Evolutionary conservation across 2,797 vertebrate genomes (phyloP), one percentile per base, ranked within the genome.

Genomic region (Protonibea diacanthus): DNA sequence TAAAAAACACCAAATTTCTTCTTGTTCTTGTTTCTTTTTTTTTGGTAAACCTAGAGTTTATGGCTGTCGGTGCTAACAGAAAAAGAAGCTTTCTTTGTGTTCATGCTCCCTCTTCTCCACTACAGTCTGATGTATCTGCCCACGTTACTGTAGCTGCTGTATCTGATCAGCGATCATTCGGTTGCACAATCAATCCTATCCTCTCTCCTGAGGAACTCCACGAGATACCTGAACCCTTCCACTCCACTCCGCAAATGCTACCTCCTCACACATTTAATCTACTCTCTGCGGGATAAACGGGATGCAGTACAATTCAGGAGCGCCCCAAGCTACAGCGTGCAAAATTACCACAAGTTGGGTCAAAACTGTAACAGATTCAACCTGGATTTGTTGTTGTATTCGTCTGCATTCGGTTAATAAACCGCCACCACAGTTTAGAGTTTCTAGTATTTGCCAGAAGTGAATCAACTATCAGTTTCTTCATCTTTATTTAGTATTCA

Each of bases 401-500:
- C 14, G 6, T 20, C 52, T 38, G 15, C 18, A 45, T 27, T 40
- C 17, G 5, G 60, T 76, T 45, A 14, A 47, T 29, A 59, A 66
- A 56, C 61, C 60, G 17, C 23, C 7, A 8, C 1, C 29, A 59
- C 23, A 18, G 12, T 38, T 45, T 25, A 40, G 21, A 68, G 62
- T 61, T 71, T 33, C n/a, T 49, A 52, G 12, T 56, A 52, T 66
- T 56, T 60, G 9, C 72, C 52, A 47, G 60, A 59, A 42, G 9
- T 23, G 40, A 61, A 40, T 45, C 8, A 45, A 21, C 15, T 9
- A 27, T 40, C 8, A 56, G 21, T 17, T 11, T 61, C 48, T 55
- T 74, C 3, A 53, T 47, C 17, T 62, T 76, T n/a, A 58, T 75
- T n/a, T 65, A 48, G 71, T 53, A 68, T 81, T 80, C 59, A 64